Percentiles rank a stretch among this genome's conserved stretches.
Evolutionary conservation across 2,888 invertebrate species (phyloP).

Genomic region (Drosophila helvetica): DNA sequence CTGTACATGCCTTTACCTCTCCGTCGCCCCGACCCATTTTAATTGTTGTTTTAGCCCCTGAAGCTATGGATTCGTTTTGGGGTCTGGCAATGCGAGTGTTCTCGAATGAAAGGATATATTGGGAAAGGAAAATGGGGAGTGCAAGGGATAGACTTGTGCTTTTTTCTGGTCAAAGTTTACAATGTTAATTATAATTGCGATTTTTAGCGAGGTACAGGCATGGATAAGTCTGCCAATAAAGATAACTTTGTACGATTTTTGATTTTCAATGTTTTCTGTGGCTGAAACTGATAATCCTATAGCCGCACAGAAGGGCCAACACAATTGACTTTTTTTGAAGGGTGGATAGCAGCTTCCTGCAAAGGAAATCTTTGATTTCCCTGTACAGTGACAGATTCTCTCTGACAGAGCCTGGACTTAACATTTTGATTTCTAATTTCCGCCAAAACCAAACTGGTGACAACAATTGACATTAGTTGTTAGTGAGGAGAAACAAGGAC

Average conservation of each 20-base stretch:
- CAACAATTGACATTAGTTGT: slow-evolving; percentile 50
- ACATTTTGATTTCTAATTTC: slow-evolving; percentile 66
- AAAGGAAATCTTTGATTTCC: neutral
- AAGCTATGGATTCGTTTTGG: slow-evolving; percentile 10
- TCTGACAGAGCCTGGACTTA: slow-evolving; percentile 31
- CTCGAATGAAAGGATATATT: slow-evolving; percentile 38
- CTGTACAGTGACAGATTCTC: neutral
- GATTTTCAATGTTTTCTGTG: neutral
- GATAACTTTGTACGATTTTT: neutral
- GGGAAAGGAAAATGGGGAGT: slow-evolving; percentile 16
- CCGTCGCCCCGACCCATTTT: slow-evolving; percentile 13
- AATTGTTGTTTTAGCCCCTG: slow-evolving; percentile 45
- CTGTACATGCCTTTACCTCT: neutral
- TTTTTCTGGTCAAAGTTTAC: slow-evolving; percentile 52
- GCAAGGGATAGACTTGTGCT: slow-evolving; percentile 38
- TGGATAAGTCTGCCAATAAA: slow-evolving; percentile 18
- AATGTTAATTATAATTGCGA: slow-evolving; percentile 65
- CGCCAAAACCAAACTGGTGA: slow-evolving; percentile 46
- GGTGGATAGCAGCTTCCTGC: too few species aligned
- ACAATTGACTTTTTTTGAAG: too few species aligned
- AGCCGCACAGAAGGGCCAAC: neutral
- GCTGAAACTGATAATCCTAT: neutral
- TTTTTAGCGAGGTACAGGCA: slow-evolving; percentile 11
- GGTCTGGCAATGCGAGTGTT: slow-evolving; percentile 20
- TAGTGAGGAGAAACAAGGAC: neutral